Evolutionary conservation across 2,888 invertebrate genomes (phyloP), one percentile per base, ranked within the genome.

Genomic region (Troides oblongomaculatus): DNA sequence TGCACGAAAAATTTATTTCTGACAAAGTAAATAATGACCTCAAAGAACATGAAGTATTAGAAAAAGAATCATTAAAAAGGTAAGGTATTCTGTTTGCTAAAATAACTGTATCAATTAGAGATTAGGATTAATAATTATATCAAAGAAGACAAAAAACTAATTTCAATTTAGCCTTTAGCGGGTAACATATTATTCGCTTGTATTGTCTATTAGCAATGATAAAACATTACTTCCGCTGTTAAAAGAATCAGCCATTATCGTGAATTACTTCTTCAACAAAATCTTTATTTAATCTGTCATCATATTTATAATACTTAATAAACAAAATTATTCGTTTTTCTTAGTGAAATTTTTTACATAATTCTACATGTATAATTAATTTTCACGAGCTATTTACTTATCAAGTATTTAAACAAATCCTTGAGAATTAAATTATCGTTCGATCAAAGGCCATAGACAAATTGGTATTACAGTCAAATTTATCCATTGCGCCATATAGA

Each of bases 361-460:
- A 53, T 46, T 46, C 1, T 12, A 14, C 18, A 6, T 3, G 53
- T 7, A 53, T 53, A 53, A 53, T n/a, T 53, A n/a, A n/a, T 53
- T n/a, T 46, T 46, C 14, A 14, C 14, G 14, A 46, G 14, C 3
- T 46, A 46, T 53, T 53, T n/a, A 53, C n/a, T n/a, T 53, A 53
- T n/a, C 6, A 7, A 0, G 53, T 18, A 53, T n/a, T 53, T 53
- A n/a, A 53, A 14, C 18, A 53, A 53, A 18, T 14, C 46, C 18
- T 12, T 53, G 53, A 7, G 4, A 6, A 53, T 18, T 18, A 12
- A 6, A n/a, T 12, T 56, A n/a, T 64, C 3, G 0, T 64, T 30
- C 46, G 46, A 62, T 18, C 23, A 23, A 23, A 23, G 18, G 25
- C 69, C 69, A 69, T 69, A 69, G 65, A 69, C 65, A 65, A 69